These are phyloP conservation scores for Kradibia gibbosae DNA, from an alignment of 1,140 invertebrate genomes.

Conservation along the genomic window DNA sequence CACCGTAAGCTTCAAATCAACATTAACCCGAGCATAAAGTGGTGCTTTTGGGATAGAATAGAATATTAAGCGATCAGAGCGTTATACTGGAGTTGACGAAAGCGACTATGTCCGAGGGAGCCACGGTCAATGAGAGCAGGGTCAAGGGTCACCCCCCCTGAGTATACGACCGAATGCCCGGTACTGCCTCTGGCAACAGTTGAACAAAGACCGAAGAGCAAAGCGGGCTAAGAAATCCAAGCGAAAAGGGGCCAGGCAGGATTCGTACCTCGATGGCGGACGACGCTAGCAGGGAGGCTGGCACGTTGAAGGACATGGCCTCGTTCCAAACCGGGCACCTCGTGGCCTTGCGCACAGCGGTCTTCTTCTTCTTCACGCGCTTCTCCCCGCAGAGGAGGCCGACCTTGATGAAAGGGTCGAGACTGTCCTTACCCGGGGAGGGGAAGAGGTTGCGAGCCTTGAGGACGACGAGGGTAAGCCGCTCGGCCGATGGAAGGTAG, in stretches of 20 bases:
- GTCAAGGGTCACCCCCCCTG: too few relatives aligned
- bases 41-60: too few relatives aligned
- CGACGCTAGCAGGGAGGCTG: constrained; percentile 78
- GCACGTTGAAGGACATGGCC: constrained; percentile 90
- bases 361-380: constrained; percentile 92
- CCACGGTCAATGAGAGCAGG: neutral
- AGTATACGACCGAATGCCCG: too few relatives aligned
- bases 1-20: too few relatives aligned
- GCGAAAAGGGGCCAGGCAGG: neutral
- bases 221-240: too few relatives aligned
- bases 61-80: too few relatives aligned
- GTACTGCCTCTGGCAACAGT: too few relatives aligned
- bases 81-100: too few relatives aligned
- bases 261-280: constrained; percentile 82
- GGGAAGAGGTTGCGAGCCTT: constrained; percentile 87
- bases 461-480: constrained; percentile 86
- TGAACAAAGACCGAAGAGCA: neutral
- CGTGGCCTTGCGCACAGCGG: constrained; percentile 87
- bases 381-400: constrained; percentile 89
- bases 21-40: too few relatives aligned
- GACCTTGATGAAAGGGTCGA: constrained; percentile 93
- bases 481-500: constrained; percentile 89
- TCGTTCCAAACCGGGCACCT: constrained; percentile 96
- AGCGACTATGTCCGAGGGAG: too few relatives aligned
- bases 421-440: constrained; percentile 71